Conservation (phyloP, 2,113 vertebrate genomes). For the Calidris pygmaea region DNA sequence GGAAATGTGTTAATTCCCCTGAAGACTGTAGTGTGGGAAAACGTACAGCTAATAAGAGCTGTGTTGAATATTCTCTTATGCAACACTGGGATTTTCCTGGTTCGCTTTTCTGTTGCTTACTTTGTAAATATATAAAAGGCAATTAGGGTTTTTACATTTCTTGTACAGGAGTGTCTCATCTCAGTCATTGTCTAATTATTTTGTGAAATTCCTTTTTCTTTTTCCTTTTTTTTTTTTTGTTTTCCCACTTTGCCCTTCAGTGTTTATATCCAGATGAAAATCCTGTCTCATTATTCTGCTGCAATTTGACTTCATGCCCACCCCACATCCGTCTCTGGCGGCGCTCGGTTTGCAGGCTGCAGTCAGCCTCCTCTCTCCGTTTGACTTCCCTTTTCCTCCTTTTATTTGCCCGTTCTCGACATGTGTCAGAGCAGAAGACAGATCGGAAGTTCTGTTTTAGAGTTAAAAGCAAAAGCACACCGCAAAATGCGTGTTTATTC, state of each 20-base stretch:
- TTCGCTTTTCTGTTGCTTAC: neutral
- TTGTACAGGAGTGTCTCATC: neutral
- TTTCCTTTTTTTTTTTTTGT: neutral
- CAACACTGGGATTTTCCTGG: neutral
- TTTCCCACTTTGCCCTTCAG: neutral
- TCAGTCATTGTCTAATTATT: neutral
- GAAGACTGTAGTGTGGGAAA: neutral
- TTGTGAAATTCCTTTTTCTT: neutral
- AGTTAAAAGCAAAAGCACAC: neutral
- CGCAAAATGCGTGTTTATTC: neutral
- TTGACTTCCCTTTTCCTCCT: conserved; percentile 5
- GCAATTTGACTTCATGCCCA: neutral
- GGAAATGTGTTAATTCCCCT: neutral
- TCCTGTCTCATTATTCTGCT: neutral
- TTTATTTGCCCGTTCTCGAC: neutral
- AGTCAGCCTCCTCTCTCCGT: neutral
- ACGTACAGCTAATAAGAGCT: neutral
- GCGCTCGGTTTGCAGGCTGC: neutral
- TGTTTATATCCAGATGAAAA: neutral
- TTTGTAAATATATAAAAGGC: neutral
- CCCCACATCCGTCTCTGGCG: neutral
- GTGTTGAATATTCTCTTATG: neutral
- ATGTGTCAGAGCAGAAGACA: neutral
- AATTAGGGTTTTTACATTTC: neutral
- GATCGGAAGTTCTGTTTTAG: neutral